Evolutionary conservation across 2,797 vertebrate species (phyloP).

Genomic region (Schizothorax lantsangensis): DNA sequence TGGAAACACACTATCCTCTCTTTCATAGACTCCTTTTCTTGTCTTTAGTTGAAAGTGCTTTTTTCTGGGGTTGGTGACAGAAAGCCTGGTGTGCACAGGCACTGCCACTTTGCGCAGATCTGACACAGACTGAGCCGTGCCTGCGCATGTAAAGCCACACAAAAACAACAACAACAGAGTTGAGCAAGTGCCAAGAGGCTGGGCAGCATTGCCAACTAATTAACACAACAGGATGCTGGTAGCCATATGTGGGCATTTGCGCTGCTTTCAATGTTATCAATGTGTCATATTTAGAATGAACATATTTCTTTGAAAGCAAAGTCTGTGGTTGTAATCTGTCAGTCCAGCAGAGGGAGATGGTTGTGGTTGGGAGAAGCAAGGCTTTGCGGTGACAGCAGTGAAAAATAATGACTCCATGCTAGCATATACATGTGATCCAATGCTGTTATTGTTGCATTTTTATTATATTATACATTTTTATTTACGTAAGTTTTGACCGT

Average conservation of each 20-base stretch:
- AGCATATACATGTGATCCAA: slow-evolving; percentile 14
- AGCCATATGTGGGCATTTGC: slow-evolving; percentile 46
- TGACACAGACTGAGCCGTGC: slow-evolving; percentile 46
- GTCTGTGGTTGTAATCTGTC: slow-evolving; percentile 6
- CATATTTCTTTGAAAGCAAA: slow-evolving; percentile 39
- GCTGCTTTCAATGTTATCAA: slow-evolving; percentile 1
- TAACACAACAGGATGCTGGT: slow-evolving; percentile 32
- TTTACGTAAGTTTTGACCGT: background rate
- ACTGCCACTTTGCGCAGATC: slow-evolving; percentile 38
- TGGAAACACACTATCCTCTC: slow-evolving; percentile 31
- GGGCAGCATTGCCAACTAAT: slow-evolving; percentile 46
- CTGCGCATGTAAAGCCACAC: slow-evolving; percentile 60
- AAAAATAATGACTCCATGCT: slow-evolving; percentile 22
- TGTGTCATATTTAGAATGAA: slow-evolving; percentile 22
- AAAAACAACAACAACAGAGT: slow-evolving; percentile 50
- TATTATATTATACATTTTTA: background rate
- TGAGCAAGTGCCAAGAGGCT: slow-evolving; percentile 45
- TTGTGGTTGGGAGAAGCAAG: slow-evolving; percentile 27
- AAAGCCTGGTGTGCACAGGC: slow-evolving; percentile 35
- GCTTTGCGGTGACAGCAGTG: slow-evolving; percentile 3
- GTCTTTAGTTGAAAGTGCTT: slow-evolving; percentile 39
- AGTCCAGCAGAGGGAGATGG: slow-evolving; percentile 43
- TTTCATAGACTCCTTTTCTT: slow-evolving; percentile 55
- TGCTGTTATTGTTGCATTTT: slow-evolving; percentile 51
- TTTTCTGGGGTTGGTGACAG: slow-evolving; percentile 22